These are phyloP conservation scores for Bacillus rossius DNA, from an alignment of 1,140 invertebrate species.

Conservation along the genomic window DNA sequence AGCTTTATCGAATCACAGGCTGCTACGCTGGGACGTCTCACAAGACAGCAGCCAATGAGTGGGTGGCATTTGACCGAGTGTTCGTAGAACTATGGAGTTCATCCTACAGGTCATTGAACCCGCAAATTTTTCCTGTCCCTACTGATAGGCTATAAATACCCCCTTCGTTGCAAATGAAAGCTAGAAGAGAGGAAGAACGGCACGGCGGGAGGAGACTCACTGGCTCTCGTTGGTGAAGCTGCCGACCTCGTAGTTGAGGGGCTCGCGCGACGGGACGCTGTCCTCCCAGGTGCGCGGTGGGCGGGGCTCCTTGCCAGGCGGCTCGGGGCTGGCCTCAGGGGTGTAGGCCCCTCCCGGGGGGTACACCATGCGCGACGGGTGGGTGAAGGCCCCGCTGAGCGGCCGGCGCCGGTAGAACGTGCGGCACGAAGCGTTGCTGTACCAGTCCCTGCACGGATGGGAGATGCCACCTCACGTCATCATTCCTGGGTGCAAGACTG, in stretches of 20 bases:
- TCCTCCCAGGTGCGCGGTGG: conserved; percentile 56
- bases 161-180: too few relatives aligned
- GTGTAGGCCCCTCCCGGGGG: conserved; percentile 77
- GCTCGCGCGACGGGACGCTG: conserved; percentile 64
- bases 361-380: conserved; percentile 92
- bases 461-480: too few relatives aligned
- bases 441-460: conserved; percentile 69
- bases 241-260: conserved; percentile 78
- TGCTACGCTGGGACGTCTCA: too few relatives aligned
- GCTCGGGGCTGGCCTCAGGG: conserved; percentile 62
- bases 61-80: too few relatives aligned
- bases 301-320: conserved; percentile 38
- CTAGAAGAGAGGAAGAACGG: background rate
- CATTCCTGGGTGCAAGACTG: too few relatives aligned
- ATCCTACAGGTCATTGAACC: too few relatives aligned
- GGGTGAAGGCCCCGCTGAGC: conserved; percentile 74
- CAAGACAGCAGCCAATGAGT: too few relatives aligned
- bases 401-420: conserved; percentile 77
- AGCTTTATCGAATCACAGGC: too few relatives aligned
- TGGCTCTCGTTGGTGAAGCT: conserved; percentile 78
- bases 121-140: too few relatives aligned
- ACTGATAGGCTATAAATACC: too few relatives aligned
- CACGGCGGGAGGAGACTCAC: conserved; percentile 49
- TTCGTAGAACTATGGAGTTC: too few relatives aligned
- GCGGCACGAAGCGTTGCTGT: conserved; percentile 79